Evolutionary conservation across 2,888 invertebrate genomes (phyloP).

Genomic region (Euplexia lucipara): DNA sequence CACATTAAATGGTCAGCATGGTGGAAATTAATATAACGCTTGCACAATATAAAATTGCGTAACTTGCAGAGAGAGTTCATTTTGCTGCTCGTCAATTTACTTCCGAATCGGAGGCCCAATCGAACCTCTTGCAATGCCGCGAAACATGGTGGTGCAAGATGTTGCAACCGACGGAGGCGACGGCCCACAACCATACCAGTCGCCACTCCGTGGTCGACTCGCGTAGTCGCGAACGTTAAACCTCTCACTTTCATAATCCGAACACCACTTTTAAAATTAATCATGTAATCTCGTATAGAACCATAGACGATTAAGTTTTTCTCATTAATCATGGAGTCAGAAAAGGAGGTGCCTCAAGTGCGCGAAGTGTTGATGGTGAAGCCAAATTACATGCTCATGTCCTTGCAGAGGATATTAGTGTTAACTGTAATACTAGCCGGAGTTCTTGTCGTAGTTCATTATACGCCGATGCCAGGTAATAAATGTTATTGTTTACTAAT

Average conservation of each 20-base stretch:
- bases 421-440: conserved; percentile 92
- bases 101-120: conserved; percentile 82
- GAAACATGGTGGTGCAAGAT: conserved; percentile 68
- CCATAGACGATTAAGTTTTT: conserved; percentile 43
- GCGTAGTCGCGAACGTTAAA: conserved; percentile 79
- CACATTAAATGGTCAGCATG: conserved; percentile 25
- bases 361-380: conserved; percentile 76
- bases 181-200: conserved; percentile 75
- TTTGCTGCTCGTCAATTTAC: conserved; percentile 77
- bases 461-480: conserved; percentile 94
- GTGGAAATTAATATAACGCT: conserved; percentile 65
- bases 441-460: conserved; percentile 93
- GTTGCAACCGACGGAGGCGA: conserved; percentile 71
- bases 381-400: conserved; percentile 90
- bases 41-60: conserved; percentile 83
- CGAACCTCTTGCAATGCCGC: conserved; percentile 56
- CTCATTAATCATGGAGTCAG: conserved; percentile 77
- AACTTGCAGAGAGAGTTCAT: conserved; percentile 80
- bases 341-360: conserved; percentile 74
- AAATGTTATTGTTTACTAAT: conserved; percentile 1
- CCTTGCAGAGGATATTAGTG: conserved; percentile 92
- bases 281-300: conserved; percentile 68
- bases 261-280: conserved; percentile 60
- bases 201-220: conserved; percentile 83
- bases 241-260: conserved; percentile 56